Conservation (phyloP, 2,113 vertebrate species). For the Sturnus vulgaris region DNA sequence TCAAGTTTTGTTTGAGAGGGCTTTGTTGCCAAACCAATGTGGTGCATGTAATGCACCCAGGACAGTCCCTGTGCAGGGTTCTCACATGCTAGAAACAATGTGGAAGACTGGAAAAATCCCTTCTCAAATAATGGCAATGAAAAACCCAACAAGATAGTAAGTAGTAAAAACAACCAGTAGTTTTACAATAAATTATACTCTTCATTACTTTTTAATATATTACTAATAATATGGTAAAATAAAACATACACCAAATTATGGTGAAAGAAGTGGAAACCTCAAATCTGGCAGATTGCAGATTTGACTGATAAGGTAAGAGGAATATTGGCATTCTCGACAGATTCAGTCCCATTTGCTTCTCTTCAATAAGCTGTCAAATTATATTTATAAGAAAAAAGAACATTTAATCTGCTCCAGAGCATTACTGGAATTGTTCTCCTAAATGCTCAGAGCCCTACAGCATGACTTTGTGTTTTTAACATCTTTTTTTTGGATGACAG, state of each 20-base stretch:
- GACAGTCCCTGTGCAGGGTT: fast-evolving
- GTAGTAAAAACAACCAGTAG: background rate
- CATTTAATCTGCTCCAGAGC: background rate
- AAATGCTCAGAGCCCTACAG: background rate
- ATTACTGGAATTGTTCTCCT: background rate
- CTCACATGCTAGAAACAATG: fast-evolving
- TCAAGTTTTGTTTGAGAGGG: background rate
- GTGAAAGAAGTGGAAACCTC: background rate
- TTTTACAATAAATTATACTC: background rate
- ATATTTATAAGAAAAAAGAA: background rate
- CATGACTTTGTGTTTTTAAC: background rate
- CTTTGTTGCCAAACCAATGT: background rate
- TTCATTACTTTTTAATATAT: background rate
- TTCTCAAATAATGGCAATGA: background rate
- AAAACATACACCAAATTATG: background rate
- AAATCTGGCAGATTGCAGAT: background rate
- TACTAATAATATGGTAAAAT: background rate
- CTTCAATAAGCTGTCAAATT: background rate
- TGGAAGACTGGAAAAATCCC: background rate
- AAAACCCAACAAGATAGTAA: background rate
- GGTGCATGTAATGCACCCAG: fast-evolving
- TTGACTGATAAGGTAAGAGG: background rate
- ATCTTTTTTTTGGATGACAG: background rate
- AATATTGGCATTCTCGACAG: background rate
- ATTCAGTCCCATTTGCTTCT: background rate